Evolutionary conservation across 2,888 invertebrate genomes (phyloP).

Genomic region (Parasteatoda lunata): DNA sequence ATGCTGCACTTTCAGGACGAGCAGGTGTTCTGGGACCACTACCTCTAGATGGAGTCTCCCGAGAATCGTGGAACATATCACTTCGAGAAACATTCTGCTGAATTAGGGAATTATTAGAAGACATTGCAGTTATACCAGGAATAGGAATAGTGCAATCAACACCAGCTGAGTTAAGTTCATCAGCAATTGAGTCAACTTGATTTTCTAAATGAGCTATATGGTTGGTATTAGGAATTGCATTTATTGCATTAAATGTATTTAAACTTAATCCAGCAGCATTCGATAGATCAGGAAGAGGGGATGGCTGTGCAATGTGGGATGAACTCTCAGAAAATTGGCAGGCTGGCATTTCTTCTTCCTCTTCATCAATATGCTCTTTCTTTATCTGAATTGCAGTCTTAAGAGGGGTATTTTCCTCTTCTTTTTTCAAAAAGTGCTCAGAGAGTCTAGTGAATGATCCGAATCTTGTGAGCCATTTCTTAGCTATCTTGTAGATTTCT

Average conservation of each 20-base stretch:
- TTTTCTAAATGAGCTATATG: constrained; percentile 31
- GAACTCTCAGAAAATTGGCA: constrained; percentile 29
- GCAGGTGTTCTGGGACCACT: constrained; percentile 57
- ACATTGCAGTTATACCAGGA: not conserved
- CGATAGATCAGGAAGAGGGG: no score
- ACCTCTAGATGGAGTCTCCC: constrained; percentile 58
- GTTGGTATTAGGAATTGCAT: not conserved
- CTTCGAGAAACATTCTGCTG: constrained; percentile 13
- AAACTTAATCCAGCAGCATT: not conserved
- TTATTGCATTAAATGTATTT: not conserved
- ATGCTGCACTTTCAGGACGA: constrained; percentile 58
- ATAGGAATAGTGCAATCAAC: constrained; percentile 3
- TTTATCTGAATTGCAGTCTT: constrained; percentile 43
- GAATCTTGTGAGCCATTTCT: not conserved
- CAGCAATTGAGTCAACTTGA: constrained; percentile 39
- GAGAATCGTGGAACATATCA: constrained; percentile 34
- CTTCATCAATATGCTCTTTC: constrained; percentile 32
- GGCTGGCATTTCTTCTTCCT: constrained; percentile 10
- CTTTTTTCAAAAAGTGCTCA: constrained; percentile 8
- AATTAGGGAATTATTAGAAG: not conserved
- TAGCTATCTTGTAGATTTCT: not conserved
- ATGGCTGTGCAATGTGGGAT: not conserved
- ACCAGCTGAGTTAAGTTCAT: not conserved
- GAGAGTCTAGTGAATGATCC: constrained; percentile 40
- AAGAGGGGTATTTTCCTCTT: not conserved